A percentile compares a stretch with the other conserved stretches of the same genome.
phyloP scores from a whole-genome alignment of 2,797 vertebrate genomes.

The Coracias cyanogaster region DNA sequence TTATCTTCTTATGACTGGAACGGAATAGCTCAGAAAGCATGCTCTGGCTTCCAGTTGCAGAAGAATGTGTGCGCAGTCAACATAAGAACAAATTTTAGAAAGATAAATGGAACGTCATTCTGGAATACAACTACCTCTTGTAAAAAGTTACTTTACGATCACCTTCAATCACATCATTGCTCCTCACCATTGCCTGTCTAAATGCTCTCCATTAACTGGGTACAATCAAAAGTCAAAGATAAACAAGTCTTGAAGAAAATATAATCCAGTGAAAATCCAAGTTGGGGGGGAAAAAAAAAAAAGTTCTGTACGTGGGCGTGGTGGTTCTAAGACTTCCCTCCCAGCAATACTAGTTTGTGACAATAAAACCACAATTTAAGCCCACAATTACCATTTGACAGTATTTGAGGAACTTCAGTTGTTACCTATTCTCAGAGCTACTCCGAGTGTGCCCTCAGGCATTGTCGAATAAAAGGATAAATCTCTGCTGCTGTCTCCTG shows the following conservation, averaged over 20 bases:
- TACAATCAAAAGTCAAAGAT: neutral
- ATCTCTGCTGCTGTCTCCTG: neutral
- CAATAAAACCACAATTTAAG: slow-evolving; percentile 21
- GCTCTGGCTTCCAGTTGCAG: neutral
- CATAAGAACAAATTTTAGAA: neutral
- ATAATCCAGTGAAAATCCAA: neutral
- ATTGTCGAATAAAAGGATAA: neutral
- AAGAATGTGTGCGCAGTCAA: neutral
- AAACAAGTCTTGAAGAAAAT: neutral
- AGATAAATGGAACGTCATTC: neutral
- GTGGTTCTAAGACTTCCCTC: neutral
- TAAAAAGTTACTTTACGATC: neutral
- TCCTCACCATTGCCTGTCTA: neutral
- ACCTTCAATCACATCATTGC: neutral
- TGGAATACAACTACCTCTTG: neutral
- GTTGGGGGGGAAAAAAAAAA: neutral
- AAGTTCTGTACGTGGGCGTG: accelerated
- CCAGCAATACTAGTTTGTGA: neutral
- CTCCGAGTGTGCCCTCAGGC: slow-evolving; percentile 25
- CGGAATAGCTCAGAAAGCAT: neutral
- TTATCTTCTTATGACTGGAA: neutral
- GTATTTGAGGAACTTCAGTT: slow-evolving; percentile 35
- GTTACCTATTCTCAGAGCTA: slow-evolving; percentile 11
- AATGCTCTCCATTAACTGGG: neutral
- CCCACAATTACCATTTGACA: slow-evolving; percentile 43